Evolutionary conservation across 2,888 invertebrate genomes (phyloP).

Genomic region (Pycnomerus fuliginosus): DNA sequence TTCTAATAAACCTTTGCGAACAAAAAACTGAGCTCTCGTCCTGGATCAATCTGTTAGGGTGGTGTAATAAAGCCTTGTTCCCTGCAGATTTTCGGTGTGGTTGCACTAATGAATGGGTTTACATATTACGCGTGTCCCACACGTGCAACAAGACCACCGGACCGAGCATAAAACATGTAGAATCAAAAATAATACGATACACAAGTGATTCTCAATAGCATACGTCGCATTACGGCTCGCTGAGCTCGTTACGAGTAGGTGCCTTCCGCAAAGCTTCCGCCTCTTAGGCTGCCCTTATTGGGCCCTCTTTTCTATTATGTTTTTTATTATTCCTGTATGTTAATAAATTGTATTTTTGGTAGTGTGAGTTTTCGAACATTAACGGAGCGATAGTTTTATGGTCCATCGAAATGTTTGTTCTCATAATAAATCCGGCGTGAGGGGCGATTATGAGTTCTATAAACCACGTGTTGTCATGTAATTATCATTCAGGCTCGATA

Average conservation of each 20-base stretch:
- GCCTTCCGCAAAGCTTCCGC: too few species aligned
- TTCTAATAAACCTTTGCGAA: slow-evolving; percentile 2
- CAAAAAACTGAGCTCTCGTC: neutral
- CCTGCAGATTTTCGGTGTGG: slow-evolving; percentile 51
- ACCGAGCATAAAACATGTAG: slow-evolving; percentile 46
- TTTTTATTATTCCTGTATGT: too few species aligned
- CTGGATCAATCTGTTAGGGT: slow-evolving; percentile 2
- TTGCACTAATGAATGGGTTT: slow-evolving; percentile 56
- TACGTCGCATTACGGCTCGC: slow-evolving; percentile 39
- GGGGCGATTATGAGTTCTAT: slow-evolving; percentile 37
- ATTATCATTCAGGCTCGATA: slow-evolving; percentile 51
- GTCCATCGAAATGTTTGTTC: too few species aligned
- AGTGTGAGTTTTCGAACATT: too few species aligned
- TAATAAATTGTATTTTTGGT: too few species aligned
- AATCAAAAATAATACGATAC: slow-evolving; percentile 51
- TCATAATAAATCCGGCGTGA: slow-evolving; percentile 35
- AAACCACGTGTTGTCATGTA: slow-evolving; percentile 53
- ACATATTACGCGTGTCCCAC: slow-evolving; percentile 51
- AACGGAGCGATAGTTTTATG: too few species aligned
- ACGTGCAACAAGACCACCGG: slow-evolving; percentile 49
- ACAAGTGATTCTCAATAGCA: slow-evolving; percentile 45
- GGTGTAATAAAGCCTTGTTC: slow-evolving; percentile 18
- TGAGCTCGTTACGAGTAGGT: too few species aligned
- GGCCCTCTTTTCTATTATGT: too few species aligned
- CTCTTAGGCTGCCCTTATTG: too few species aligned